phyloP scores from a whole-genome alignment of 1,140 invertebrate genomes.

The Laodelphax striatellus region DNA sequence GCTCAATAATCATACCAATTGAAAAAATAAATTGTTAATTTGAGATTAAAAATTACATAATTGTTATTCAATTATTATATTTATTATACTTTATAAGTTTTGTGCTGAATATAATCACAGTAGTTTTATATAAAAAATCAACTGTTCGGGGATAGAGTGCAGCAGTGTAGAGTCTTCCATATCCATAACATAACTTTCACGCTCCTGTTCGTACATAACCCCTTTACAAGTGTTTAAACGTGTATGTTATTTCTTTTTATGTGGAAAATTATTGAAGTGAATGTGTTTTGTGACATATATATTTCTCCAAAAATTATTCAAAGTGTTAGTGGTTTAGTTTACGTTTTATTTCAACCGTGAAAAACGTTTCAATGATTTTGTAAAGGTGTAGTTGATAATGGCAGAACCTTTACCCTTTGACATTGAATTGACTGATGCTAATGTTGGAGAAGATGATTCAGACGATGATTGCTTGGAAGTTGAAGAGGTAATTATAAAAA shows the following conservation, averaged over 20 bases:
- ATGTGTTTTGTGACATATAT: background rate
- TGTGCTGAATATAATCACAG: no score
- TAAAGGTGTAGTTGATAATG: no score
- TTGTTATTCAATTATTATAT: no score
- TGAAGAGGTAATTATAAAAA: conserved; percentile 50
- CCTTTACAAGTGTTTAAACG: background rate
- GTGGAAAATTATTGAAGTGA: background rate
- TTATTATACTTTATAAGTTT: no score
- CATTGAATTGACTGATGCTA: conserved; percentile 69
- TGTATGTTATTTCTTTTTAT: background rate
- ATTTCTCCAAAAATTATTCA: background rate
- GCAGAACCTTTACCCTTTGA: conserved; percentile 45
- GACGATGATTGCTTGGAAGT: conserved; percentile 70
- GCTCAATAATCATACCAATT: no score
- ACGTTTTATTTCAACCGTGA: background rate
- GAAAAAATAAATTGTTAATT: no score
- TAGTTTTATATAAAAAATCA: no score
- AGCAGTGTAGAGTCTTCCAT: background rate
- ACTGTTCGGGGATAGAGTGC: no score
- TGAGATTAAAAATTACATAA: no score
- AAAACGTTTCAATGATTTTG: conserved; percentile 32
- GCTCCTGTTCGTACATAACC: conserved; percentile 12
- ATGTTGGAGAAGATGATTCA: conserved; percentile 58
- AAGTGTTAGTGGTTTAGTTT: background rate
- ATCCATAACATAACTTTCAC: conserved; percentile 10